phyloP scores from a whole-genome alignment of 2,888 invertebrate species.

The Notocelia uddmanniana region DNA sequence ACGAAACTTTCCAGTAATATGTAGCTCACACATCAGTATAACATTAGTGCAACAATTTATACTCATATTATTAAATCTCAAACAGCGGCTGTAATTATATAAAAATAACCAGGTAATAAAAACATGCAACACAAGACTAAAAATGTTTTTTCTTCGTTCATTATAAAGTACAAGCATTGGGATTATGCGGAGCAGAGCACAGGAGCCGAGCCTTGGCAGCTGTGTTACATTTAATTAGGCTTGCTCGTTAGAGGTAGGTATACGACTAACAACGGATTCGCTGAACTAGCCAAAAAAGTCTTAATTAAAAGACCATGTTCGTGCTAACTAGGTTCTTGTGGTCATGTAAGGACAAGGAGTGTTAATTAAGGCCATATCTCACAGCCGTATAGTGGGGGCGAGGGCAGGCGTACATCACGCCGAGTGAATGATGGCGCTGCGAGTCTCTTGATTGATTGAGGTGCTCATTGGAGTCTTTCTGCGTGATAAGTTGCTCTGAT shows the following conservation, averaged over 20 bases:
- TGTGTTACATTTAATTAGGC: conserved; percentile 34
- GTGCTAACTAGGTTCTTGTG: conserved; percentile 48
- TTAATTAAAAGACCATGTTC: conserved; percentile 45
- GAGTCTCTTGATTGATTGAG: conserved; percentile 19
- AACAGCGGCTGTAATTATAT: not conserved
- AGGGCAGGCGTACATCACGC: conserved; percentile 42
- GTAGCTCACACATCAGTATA: not conserved
- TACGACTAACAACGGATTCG: conserved; percentile 25
- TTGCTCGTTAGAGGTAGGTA: conserved; percentile 30
- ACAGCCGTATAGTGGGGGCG: not conserved
- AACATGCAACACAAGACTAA: not conserved
- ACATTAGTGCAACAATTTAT: not conserved
- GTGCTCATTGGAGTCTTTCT: conserved; percentile 14
- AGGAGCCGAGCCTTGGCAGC: conserved; percentile 46
- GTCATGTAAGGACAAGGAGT: conserved; percentile 55
- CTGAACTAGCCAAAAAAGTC: conserved; percentile 34
- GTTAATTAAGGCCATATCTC: conserved; percentile 69
- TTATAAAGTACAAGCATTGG: conserved; percentile 35
- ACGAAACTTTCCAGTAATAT: not conserved
- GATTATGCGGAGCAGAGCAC: conserved; percentile 47
- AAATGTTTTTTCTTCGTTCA: conserved; percentile 19
- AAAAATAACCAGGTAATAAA: not conserved
- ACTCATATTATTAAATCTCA: not conserved
- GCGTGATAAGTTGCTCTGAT: conserved; percentile 18
- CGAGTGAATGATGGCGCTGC: conserved; percentile 25